phyloP scores from a whole-genome alignment of 2,113 vertebrate genomes.

The Lathamus discolor region DNA sequence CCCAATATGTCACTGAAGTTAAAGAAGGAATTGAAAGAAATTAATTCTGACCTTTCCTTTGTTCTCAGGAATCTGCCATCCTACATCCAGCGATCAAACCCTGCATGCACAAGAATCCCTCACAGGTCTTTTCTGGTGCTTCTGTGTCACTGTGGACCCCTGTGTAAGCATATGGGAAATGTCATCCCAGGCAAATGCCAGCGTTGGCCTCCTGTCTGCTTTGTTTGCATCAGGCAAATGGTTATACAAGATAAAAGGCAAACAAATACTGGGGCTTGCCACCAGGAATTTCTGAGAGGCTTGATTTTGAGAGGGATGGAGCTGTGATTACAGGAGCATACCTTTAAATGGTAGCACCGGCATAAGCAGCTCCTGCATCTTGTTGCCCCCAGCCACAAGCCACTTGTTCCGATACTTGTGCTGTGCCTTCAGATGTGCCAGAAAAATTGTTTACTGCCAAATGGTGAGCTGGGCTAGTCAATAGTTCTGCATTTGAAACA shows the following conservation, averaged over 20 bases:
- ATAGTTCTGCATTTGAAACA: background rate
- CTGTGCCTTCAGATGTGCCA: background rate
- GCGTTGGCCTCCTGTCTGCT: background rate
- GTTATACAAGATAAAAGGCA: background rate
- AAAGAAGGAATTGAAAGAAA: constrained; percentile 19
- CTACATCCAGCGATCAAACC: background rate
- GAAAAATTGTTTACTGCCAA: background rate
- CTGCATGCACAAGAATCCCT: background rate
- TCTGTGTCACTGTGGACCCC: background rate
- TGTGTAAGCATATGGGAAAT: background rate
- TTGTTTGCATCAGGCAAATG: background rate
- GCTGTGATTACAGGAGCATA: rapidly evolving
- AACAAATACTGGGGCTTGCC: background rate
- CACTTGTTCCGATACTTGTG: rapidly evolving
- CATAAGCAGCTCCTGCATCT: background rate
- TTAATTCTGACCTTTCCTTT: constrained; percentile 45
- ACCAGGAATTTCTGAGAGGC: background rate
- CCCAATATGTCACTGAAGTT: background rate
- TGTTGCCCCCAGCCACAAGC: background rate
- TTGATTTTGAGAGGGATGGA: background rate
- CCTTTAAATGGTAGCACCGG: background rate
- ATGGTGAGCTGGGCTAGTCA: background rate
- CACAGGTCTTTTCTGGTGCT: background rate
- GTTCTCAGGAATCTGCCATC: background rate
- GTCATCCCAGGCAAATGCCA: background rate